Evolutionary conservation across 1,140 invertebrate species (phyloP).

Genomic region (Belonocnema kinseyi): DNA sequence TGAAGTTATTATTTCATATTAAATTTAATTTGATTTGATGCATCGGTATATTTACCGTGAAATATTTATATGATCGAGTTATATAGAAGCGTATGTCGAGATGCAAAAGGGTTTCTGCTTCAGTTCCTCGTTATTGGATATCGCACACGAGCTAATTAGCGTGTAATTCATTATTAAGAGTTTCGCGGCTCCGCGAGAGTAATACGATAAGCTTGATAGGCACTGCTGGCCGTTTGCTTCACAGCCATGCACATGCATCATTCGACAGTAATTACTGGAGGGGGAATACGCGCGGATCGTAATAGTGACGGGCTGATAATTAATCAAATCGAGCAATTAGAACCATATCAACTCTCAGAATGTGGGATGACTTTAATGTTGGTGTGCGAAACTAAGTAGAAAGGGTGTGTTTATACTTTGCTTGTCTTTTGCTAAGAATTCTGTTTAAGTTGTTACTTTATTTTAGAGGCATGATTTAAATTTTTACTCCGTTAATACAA

Average conservation of each 20-base stretch:
- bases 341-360: not conserved
- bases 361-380: no score
- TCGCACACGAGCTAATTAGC: constrained; percentile 1
- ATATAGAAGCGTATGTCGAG: not conserved
- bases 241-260: not conserved
- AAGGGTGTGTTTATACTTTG: no score
- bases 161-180: constrained; percentile 16
- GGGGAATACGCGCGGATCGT: not conserved
- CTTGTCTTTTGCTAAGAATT: no score
- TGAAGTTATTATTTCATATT: not conserved
- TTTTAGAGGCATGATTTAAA: no score
- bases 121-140: constrained; percentile 8
- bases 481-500: no score
- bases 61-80: constrained; percentile 23
- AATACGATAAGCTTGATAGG: constrained; percentile 13
- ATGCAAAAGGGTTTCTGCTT: constrained; percentile 3
- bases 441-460: no score
- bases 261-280: not conserved
- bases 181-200: not conserved
- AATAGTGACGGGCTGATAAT: not conserved
- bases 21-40: not conserved
- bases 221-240: not conserved
- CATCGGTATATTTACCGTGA: not conserved
- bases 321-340: not conserved
- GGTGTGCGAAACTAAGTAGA: no score